Evolutionary conservation across 1,140 invertebrate species (phyloP), one percentile per base, ranked within the genome.

Genomic region (Drosophila orosa): DNA sequence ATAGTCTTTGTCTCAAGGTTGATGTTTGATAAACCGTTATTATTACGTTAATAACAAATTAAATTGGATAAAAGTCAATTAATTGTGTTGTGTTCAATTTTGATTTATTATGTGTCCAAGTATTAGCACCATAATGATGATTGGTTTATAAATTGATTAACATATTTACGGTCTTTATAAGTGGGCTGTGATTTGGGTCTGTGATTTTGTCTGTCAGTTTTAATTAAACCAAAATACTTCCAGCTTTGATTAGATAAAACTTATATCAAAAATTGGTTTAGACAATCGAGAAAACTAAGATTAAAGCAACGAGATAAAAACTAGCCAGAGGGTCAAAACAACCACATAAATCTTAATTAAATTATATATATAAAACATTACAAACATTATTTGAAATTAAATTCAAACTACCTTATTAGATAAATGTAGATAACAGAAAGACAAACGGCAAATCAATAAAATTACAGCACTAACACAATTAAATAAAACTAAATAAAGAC

Each of bases 31-130:
- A 24, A 10, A 12, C 29, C 8, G 47, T 37, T 61, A 61, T n/a
- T n/a, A n/a, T n/a, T 52, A 24, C 48, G 15, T 22, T 39, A 24
- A 59, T 24, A 40, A 59, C 22, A 59, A 31, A 19, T 22, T 17
- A 3, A n/a, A 31, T 62, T 60, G 40, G 7, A 25, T 61, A 12
- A 29, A 40, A 59, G 25, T 35, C 35, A 56, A 40, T 12, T 12
- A n/a, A 12, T n/a, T 24, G 54, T 12, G 15, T 25, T 39, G 25
- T 25, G 12, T 39, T 56, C 24, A 12, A 19, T 12, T 2, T 12
- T 3, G 9, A 12, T 19, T 42, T 13, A 42, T 42, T 7, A n/a
- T n/a, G 6, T 13, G 5, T n/a, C 5, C 13, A 37, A n/a, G n/a
- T 0, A 0, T 35, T 5, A 35, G 33, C 13, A 17, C n/a, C 3